Percentiles rank a stretch among this genome's conserved stretches.
Conservation (phyloP, 2,113 vertebrate genomes). For the Caranx melampygus region DNA sequence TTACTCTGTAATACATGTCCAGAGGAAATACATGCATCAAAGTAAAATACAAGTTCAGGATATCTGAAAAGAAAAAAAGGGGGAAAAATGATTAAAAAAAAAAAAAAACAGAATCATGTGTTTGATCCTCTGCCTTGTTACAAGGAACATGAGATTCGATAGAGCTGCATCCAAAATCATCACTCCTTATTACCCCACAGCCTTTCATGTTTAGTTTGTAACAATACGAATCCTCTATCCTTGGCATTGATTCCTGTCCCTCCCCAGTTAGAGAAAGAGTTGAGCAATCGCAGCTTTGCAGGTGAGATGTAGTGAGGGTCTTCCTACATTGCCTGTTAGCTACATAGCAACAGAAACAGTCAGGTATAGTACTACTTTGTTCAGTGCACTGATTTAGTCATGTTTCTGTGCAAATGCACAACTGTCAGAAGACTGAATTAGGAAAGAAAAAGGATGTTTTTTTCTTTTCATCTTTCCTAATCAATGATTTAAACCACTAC, state of each 20-base stretch:
- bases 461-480: no score
- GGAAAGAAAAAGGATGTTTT: no score
- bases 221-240: background rate
- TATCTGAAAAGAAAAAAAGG: background rate
- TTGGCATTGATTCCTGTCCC: background rate
- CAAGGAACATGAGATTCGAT: background rate
- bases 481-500: no score
- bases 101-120: background rate
- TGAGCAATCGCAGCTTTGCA: background rate
- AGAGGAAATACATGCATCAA: background rate
- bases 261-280: background rate
- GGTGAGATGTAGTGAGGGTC: background rate
- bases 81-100: background rate
- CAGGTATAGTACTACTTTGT: no score
- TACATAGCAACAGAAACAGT: no score
- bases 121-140: background rate
- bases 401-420: no score
- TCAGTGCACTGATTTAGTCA: no score
- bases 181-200: background rate
- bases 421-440: no score
- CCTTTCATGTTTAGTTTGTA: background rate
- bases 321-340: background rate
- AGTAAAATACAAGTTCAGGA: background rate
- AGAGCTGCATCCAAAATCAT: background rate
- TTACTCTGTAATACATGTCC: background rate